These are phyloP conservation scores for Trematomus loennbergii DNA, from an alignment of 2,113 vertebrate species.

Conservation along the genomic window DNA sequence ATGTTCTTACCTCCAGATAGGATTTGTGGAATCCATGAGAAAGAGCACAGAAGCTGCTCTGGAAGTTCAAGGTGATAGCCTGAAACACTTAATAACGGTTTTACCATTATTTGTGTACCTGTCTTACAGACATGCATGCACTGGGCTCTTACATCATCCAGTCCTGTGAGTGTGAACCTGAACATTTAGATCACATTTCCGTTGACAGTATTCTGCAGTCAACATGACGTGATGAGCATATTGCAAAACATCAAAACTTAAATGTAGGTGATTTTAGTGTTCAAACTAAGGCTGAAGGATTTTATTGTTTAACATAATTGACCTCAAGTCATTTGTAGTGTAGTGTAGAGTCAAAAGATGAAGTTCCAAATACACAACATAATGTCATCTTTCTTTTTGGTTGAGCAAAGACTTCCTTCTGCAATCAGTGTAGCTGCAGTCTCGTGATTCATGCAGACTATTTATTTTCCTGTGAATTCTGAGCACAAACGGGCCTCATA, in stretches of 20 bases:
- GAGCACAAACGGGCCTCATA: too few species aligned
- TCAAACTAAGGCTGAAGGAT: background rate
- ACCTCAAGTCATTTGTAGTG: too few species aligned
- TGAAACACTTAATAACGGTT: background rate
- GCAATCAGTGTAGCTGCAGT: constrained; percentile 20
- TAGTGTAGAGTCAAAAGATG: background rate
- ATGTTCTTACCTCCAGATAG: too few species aligned
- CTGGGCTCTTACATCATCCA: background rate
- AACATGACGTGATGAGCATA: background rate
- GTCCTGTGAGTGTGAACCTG: background rate
- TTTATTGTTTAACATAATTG: background rate
- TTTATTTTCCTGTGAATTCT: constrained; percentile 8
- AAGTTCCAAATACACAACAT: background rate
- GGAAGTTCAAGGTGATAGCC: background rate
- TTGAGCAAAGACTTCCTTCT: background rate
- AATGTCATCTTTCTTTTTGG: background rate
- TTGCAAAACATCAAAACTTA: constrained; percentile 2
- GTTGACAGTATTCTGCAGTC: background rate
- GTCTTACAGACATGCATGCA: background rate
- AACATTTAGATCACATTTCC: constrained; percentile 1
- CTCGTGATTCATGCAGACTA: background rate
- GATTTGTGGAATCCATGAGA: too few species aligned
- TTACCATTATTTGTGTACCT: too few species aligned
- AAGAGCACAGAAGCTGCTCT: background rate
- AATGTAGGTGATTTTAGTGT: background rate